Evolutionary conservation across 2,888 invertebrate species (phyloP).

Genomic region (Pardosa pseudoannulata): DNA sequence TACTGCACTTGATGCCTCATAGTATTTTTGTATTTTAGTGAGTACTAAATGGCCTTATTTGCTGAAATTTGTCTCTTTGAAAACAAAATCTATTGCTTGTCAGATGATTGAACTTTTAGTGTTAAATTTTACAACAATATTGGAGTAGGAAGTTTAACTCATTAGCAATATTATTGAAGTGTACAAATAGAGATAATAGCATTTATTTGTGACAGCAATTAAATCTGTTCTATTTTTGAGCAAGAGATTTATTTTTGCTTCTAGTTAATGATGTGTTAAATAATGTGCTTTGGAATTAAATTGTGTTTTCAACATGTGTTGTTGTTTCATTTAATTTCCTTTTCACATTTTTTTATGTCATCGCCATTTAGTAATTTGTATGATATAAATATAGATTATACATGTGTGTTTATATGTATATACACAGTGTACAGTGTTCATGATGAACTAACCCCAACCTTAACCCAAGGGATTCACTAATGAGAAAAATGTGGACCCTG

Average conservation of each 20-base stretch:
- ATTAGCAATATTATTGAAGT: constrained; percentile 42
- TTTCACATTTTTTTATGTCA: too few relatives aligned
- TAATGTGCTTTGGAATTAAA: constrained; percentile 35
- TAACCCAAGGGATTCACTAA: too few relatives aligned
- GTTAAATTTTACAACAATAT: constrained; percentile 14
- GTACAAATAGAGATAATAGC: constrained; percentile 18
- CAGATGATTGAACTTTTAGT: constrained; percentile 19
- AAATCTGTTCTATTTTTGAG: constrained; percentile 43
- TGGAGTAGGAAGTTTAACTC: neutral
- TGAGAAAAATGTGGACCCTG: too few relatives aligned
- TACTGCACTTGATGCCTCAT: constrained; percentile 49
- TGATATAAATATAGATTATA: too few relatives aligned
- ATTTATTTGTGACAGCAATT: constrained; percentile 27
- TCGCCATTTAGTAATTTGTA: too few relatives aligned
- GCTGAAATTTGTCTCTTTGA: neutral
- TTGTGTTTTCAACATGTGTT: neutral
- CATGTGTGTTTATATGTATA: too few relatives aligned
- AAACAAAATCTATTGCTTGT: constrained; percentile 13
- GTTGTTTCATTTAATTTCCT: too few relatives aligned
- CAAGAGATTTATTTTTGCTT: constrained; percentile 64
- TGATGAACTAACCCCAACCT: too few relatives aligned
- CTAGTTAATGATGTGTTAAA: constrained; percentile 36
- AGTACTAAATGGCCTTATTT: constrained; percentile 19
- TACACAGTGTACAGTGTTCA: too few relatives aligned
- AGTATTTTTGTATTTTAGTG: constrained; percentile 63